Evolutionary conservation across 2,888 invertebrate genomes (phyloP), one percentile per base, ranked within the genome.

Genomic region (Lottia gigantea): DNA sequence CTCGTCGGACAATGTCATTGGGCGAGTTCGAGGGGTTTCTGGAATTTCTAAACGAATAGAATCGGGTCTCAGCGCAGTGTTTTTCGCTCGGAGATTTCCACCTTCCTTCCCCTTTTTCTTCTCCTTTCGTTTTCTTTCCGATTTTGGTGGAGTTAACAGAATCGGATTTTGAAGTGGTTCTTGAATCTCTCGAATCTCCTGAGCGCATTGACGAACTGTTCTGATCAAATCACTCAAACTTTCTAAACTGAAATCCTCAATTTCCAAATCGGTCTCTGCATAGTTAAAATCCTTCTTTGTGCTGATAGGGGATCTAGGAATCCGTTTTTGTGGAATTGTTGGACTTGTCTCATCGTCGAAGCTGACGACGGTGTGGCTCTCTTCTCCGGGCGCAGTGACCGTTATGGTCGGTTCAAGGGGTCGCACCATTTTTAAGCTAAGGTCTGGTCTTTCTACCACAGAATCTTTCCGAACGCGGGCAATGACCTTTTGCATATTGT

Each of bases 141-240:
- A 23, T 55, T 55, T 55, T 2, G 55, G 55, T 11, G 55, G 55
- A 19, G 23, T 55, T 11, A 55, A 23, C 2, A 23, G 23, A 23
- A 55, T 55, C 2, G 55, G 55, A 23, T 19, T 55, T 55, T 55
- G 19, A 23, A 55, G 55, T 0, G 55, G 55, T 55, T 19, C 55
- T 23, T 55, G 23, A 15, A 68, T 68, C 46, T 68, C 67, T 14
- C 67, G 45, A 15, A 68, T 68, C 26, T 68, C 67, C 25, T 47
- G 40, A 25, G 67, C 67, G 25, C 67, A 68, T 23, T 62, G 62
- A 11, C 67, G 46, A 16, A 68, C 67, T 4, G 67, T 68, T 25
- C n/a, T 62, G 40, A 68, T 62, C 15, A 68, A 62, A 23, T 68
- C 62, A 23, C 67, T 62, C n/a, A 68, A 62, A 68, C 67, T 68